Base-by-base conservation (phyloP, 2,797 vertebrate genomes). In the Cyprinella venusta region DNA sequence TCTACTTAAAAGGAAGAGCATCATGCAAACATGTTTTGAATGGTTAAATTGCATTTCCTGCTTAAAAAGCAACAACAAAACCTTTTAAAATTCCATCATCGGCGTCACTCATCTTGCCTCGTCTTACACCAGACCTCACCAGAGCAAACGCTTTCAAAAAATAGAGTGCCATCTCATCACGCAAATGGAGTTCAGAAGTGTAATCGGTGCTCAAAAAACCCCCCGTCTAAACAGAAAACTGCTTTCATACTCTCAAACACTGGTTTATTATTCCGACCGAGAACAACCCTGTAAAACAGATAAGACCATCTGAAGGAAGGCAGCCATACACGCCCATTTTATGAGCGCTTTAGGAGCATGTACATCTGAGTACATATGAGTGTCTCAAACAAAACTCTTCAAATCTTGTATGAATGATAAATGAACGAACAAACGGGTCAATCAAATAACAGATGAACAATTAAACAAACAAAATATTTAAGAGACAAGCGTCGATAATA, bases 41-140 rank as follows among this genome's bases (percentile, higher is more conserved):
- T 61, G 36, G 74, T 76, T 40, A 61, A 61, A 76, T 36, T 61
- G 74, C 74, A 76, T 76, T 59, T 61, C 54, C 74, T 76, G 21
- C 54, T 61, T 40, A 61, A 59, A 76, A 61, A 26, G 54, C 21
- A 40, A 76, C 13, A 76, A 15, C 8, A 8, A 76, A 76, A 26
- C 74, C 21, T 76, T 76, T 76, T 76, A 61, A 76, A 76, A 61
- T 61, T 26, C 54, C 74, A 76, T 76, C n/a, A 61, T 26, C 0
- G 5, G 54, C n/a, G 54, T 76, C 74, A 18, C 54, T 61, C 72
- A n/a, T 74, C 50, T 74, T n/a, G 30, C 48, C 19, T n/a, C 50
- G 6, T 54, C 71, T 54, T 74, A 5, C 5, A 74, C 71, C 10
- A 54, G 71, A 54, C 71, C 72, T 40, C 72, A 76, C 52, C 72